These are phyloP conservation scores for Illadopsis cleaveri DNA, from an alignment of 2,113 vertebrate species.

Conservation along the genomic window DNA sequence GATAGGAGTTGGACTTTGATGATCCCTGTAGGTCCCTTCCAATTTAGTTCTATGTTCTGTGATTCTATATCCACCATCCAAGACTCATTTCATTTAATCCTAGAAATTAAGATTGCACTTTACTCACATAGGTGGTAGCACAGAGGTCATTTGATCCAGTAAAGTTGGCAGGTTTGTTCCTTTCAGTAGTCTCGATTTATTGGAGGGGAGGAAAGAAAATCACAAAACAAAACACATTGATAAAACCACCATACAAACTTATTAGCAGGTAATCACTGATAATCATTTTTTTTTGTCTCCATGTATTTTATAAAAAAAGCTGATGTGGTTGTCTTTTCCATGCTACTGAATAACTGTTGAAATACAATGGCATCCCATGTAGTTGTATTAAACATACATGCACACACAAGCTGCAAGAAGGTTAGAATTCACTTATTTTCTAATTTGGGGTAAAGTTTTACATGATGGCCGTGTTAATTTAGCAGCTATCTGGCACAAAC, in stretches of 20 bases:
- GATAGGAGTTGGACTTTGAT: neutral
- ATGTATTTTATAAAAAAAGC: neutral
- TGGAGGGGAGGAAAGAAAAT: fast-evolving
- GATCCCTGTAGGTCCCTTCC: neutral
- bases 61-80: neutral
- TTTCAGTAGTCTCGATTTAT: neutral
- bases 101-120: neutral
- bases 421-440: neutral
- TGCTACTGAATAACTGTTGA: neutral
- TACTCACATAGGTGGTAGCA: constrained; percentile 21
- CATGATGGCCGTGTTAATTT: neutral
- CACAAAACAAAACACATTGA: neutral
- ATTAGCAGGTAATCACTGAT: neutral
- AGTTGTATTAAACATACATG: neutral
- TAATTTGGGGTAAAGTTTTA: neutral
- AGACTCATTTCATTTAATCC: neutral
- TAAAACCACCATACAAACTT: neutral
- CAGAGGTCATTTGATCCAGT: neutral
- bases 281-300: neutral
- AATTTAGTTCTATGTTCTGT: neutral
- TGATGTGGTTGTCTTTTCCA: neutral
- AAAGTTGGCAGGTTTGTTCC: neutral
- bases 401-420: neutral
- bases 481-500: neutral
- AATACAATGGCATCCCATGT: neutral